A percentile compares a stretch with the other conserved stretches of the same genome.
Conservation (phyloP, 1,140 invertebrate genomes). For the Bombus sibiricus region DNA sequence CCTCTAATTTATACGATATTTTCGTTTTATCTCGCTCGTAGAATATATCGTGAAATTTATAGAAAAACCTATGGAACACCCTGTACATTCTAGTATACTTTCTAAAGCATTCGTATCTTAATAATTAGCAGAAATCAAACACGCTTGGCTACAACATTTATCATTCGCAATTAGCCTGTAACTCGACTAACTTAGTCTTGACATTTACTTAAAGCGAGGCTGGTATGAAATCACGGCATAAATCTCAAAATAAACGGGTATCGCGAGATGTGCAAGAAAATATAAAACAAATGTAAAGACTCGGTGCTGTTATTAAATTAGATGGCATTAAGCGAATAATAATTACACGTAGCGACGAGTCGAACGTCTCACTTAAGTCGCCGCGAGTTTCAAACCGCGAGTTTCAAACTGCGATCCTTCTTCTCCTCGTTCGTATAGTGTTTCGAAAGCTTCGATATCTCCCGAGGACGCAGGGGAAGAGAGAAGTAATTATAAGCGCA, state of each 20-base stretch:
- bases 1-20: no score
- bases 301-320: slow-evolving; percentile 23
- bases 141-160: no score
- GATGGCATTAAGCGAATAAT: not conserved
- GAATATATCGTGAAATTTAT: no score
- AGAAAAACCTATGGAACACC: not conserved
- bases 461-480: not conserved
- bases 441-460: slow-evolving; percentile 30
- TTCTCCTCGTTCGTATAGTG: not conserved
- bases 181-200: not conserved
- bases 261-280: not conserved
- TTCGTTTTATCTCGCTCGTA: no score
- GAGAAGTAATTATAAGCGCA: slow-evolving; percentile 10
- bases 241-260: slow-evolving; percentile 7
- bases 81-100: not conserved
- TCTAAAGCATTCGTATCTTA: no score
- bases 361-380: slow-evolving; percentile 11
- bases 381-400: no score
- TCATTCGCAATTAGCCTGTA: not conserved
- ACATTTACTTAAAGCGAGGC: not conserved
- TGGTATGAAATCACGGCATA: not conserved
- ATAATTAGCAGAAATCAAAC: slow-evolving; percentile 13
- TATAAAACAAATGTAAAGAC: not conserved
- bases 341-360: not conserved
- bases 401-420: not conserved